Evolutionary conservation across 2,797 vertebrate genomes (phyloP).

Genomic region (Molossus molossus): DNA sequence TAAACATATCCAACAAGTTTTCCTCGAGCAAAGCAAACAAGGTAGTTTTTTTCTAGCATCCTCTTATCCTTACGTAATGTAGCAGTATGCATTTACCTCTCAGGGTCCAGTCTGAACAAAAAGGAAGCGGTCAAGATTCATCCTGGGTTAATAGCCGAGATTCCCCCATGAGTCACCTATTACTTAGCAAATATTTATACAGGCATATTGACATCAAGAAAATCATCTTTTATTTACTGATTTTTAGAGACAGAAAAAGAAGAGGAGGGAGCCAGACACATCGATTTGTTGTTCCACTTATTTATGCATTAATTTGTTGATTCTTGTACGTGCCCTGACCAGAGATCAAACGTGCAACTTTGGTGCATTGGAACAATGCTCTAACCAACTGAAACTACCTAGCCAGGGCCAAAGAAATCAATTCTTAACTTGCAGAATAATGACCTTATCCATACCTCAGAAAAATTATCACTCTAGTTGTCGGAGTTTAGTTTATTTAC

Average conservation of each 20-base stretch:
- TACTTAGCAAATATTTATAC: not conserved
- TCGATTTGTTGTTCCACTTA: not conserved
- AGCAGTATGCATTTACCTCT: not conserved
- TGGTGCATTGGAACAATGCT: not conserved
- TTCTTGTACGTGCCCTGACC: not conserved
- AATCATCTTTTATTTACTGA: not conserved
- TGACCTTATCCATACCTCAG: not conserved
- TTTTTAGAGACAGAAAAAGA: not conserved
- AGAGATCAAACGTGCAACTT: not conserved
- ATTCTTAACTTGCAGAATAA: not conserved
- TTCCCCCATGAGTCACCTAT: rapidly evolving
- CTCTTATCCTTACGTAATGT: not conserved
- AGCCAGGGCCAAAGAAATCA: not conserved
- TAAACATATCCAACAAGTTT: not conserved
- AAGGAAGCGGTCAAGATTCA: not conserved
- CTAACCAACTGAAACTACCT: not conserved
- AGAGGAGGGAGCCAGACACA: not conserved
- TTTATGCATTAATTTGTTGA: not conserved
- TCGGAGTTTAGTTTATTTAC: not conserved
- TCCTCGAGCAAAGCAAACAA: not conserved
- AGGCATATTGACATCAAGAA: not conserved
- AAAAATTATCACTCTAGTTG: not conserved
- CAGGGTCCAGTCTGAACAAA: not conserved
- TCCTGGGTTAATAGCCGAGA: not conserved
- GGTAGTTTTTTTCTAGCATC: not conserved